Evolutionary conservation across 2,113 vertebrate species (phyloP).

Genomic region (Australoheros scitulus): DNA sequence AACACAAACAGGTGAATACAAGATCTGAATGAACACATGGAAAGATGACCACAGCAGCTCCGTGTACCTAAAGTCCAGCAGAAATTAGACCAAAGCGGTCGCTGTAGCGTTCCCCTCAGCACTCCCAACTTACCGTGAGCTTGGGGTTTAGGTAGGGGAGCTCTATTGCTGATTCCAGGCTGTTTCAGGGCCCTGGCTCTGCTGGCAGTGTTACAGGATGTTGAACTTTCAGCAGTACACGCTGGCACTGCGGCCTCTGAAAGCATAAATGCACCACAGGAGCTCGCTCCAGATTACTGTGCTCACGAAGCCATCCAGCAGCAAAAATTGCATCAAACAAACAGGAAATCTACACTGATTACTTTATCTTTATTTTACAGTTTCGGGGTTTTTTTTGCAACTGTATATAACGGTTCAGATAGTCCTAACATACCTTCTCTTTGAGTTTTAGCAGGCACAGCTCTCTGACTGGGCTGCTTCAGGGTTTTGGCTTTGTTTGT

Average conservation of each 20-base stretch:
- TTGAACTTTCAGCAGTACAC: constrained; percentile 3
- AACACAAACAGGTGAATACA: neutral
- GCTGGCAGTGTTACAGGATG: neutral
- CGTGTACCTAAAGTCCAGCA: neutral
- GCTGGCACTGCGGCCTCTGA: constrained; percentile 19
- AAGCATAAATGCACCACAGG: neutral
- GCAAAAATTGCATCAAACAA: neutral
- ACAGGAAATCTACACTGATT: neutral
- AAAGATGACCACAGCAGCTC: neutral
- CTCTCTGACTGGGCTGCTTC: constrained; percentile 33
- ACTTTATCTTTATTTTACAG: neutral
- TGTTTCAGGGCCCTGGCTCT: constrained; percentile 36
- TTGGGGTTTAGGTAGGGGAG: constrained; percentile 14
- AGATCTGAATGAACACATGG: neutral
- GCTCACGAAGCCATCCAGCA: neutral
- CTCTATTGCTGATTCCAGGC: constrained; percentile 14
- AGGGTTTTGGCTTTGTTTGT: constrained; percentile 18
- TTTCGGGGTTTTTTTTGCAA: too few species aligned
- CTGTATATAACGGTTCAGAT: too few species aligned
- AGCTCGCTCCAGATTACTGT: neutral
- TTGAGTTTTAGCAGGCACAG: constrained; percentile 19
- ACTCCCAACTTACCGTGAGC: constrained; percentile 18
- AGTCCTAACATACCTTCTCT: constrained; percentile 23
- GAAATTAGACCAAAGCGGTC: neutral
- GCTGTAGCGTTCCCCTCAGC: neutral